Percentiles rank a stretch among this genome's conserved stretches.
phyloP scores from a whole-genome alignment of 2,797 vertebrate genomes.

The Spinus pinus region DNA sequence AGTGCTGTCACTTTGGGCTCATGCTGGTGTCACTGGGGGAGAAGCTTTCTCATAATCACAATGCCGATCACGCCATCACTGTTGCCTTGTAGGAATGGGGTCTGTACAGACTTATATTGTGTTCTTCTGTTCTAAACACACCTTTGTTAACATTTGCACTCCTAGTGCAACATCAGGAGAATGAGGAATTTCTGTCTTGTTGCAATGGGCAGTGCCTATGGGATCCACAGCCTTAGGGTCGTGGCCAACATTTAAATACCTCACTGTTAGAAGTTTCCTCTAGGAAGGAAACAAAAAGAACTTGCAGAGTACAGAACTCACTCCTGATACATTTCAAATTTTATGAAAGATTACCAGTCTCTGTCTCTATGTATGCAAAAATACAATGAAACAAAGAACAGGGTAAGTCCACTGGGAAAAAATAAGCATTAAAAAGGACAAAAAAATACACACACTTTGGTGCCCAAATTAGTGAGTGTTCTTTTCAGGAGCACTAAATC shows the following conservation, averaged over 20 bases:
- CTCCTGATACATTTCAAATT: neutral
- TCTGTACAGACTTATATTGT: neutral
- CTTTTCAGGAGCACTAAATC: neutral
- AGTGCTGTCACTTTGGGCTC: neutral
- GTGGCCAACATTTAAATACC: neutral
- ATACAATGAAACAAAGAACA: neutral
- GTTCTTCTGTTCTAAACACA: neutral
- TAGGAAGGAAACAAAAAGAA: neutral
- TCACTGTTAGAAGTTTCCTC: neutral
- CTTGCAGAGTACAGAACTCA: neutral
- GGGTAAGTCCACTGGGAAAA: neutral
- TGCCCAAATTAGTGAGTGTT: neutral
- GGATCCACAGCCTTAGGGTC: neutral
- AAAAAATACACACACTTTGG: neutral
- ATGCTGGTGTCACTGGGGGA: neutral
- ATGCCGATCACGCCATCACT: neutral
- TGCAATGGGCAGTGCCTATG: accelerated
- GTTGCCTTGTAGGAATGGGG: neutral
- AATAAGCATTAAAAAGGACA: neutral
- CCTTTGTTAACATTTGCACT: neutral
- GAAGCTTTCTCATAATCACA: neutral
- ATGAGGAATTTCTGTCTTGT: neutral
- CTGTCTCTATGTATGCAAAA: neutral
- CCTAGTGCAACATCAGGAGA: neutral
- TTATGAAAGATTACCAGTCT: neutral